Evolutionary conservation across 1,140 invertebrate genomes (phyloP).

Genomic region (Aphaenogaster floridana): DNA sequence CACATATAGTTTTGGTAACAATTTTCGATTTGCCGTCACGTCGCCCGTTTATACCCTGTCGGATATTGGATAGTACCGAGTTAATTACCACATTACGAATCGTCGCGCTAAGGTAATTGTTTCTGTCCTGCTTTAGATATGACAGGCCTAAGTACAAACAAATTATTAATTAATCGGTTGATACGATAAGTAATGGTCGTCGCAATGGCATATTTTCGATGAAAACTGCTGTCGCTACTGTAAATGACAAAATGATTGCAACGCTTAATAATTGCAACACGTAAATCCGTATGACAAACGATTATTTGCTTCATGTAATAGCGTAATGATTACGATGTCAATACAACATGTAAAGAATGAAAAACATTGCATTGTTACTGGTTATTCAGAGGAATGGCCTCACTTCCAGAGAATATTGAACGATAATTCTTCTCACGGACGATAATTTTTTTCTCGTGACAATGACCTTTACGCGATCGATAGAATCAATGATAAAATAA

Average conservation of each 20-base stretch:
- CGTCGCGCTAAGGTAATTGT: constrained; percentile 39
- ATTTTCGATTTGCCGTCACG: constrained; percentile 51
- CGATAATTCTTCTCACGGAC: constrained; percentile 61
- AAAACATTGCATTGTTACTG: constrained; percentile 18
- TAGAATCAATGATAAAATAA: constrained; percentile 38
- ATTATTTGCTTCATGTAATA: neutral
- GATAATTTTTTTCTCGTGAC: constrained; percentile 67
- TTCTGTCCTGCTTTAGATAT: constrained; percentile 6
- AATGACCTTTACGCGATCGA: constrained; percentile 46
- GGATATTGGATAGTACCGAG: constrained; percentile 48
- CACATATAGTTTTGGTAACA: constrained; percentile 38
- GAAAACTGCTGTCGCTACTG: neutral
- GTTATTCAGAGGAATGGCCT: constrained; percentile 65
- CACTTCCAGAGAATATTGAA: constrained; percentile 68
- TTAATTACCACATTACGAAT: constrained; percentile 46
- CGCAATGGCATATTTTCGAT: constrained; percentile 1
- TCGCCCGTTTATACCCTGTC: constrained; percentile 23
- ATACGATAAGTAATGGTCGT: neutral
- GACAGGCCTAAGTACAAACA: neutral
- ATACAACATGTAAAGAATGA: neutral
- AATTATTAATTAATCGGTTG: neutral
- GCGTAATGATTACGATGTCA: neutral
- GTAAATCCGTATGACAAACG: neutral
- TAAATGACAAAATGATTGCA: neutral
- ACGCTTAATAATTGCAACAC: neutral